Conservation (phyloP, 2,113 vertebrate species). For the Strix aluco region DNA sequence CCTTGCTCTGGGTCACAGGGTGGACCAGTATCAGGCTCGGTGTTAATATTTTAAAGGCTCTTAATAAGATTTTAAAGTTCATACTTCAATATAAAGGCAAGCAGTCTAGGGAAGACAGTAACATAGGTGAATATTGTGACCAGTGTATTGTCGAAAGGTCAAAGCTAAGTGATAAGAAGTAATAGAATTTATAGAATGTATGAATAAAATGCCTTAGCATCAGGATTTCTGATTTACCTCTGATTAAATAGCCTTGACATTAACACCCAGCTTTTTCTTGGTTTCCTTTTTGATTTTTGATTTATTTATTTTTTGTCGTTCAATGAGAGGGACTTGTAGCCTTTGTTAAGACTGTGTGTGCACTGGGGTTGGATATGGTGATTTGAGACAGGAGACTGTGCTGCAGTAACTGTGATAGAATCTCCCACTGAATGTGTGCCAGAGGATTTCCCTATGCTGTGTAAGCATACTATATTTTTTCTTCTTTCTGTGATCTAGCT, state of each 20-base stretch:
- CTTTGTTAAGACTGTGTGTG: neutral
- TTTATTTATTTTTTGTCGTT: neutral
- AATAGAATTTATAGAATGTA: constrained; percentile 3
- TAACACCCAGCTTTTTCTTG: neutral
- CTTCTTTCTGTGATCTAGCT: neutral
- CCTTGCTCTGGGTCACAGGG: neutral
- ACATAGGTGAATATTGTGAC: neutral
- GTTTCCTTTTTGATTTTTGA: neutral
- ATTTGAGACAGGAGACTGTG: neutral
- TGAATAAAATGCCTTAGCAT: neutral
- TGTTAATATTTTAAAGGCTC: constrained; percentile 36
- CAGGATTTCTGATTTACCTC: neutral
- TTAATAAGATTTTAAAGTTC: constrained; percentile 41
- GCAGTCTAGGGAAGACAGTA: neutral
- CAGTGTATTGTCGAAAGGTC: constrained; percentile 14
- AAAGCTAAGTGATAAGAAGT: constrained; percentile 3
- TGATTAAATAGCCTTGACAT: constrained; percentile 2
- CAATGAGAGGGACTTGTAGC: neutral
- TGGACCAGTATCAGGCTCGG: neutral
- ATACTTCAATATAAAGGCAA: neutral
- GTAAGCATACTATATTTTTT: neutral
- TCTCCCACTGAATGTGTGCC: neutral
- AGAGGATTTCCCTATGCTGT: neutral
- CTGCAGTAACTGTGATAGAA: neutral
- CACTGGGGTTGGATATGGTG: neutral